phyloP scores from a whole-genome alignment of 2,113 vertebrate genomes.

The Macrotis lagotis region DNA sequence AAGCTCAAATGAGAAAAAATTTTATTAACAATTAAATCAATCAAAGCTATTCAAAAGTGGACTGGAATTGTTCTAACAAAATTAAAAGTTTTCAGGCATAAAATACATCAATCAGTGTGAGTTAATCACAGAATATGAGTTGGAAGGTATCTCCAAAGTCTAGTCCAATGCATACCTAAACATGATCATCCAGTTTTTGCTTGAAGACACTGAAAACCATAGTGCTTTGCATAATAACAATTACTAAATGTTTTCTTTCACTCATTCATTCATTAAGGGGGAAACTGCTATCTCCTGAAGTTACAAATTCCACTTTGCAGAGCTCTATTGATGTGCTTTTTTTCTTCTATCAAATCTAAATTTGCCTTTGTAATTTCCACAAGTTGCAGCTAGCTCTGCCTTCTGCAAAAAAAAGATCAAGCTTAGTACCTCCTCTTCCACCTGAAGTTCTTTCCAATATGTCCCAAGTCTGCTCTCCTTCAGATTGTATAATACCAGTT shows the following conservation, averaged over 20 bases:
- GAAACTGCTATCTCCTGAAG: neutral
- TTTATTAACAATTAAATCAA: too few relatives aligned
- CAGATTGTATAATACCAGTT: neutral
- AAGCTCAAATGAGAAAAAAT: too few relatives aligned
- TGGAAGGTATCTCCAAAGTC: neutral
- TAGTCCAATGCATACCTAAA: neutral
- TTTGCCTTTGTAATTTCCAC: neutral
- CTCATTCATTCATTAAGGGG: neutral
- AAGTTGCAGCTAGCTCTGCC: neutral
- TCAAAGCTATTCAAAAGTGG: too few relatives aligned
- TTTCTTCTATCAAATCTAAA: neutral
- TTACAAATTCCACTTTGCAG: neutral
- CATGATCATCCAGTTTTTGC: neutral
- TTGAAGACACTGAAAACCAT: neutral
- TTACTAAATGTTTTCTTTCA: neutral
- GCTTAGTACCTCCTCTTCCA: neutral
- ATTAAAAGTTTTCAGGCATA: neutral
- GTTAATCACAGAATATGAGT: neutral
- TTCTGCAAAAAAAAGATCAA: neutral
- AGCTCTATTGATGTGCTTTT: neutral
- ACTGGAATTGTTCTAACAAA: neutral
- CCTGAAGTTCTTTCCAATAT: neutral
- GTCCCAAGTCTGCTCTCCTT: neutral
- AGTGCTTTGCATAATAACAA: neutral
- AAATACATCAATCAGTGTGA: neutral